Base-by-base conservation (phyloP, 1,140 invertebrate genomes). In the Aphelenchoides besseyi region DNA sequence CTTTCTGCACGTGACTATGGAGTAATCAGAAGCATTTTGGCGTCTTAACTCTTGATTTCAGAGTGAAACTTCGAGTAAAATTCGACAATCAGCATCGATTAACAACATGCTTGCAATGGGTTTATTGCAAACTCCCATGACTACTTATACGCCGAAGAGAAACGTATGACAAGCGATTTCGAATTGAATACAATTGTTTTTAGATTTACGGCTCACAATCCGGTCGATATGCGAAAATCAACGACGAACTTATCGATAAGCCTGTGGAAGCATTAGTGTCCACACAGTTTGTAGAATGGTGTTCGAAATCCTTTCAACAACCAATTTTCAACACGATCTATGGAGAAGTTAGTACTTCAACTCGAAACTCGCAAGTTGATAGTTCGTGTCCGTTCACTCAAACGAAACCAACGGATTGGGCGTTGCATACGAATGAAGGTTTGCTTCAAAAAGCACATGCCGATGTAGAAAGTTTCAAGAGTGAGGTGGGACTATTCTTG, bases 231-330 rank as follows among this genome's bases (percentile, higher is more conserved):
- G n/a, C 66, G 23, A 74, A 69, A 1, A 33, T 29, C 28, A 74
- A 26, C 23, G 54, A 69, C 18, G 77, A 79, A 18, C 23, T 35
- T n/a, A 12, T 28, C 28, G 75, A 76, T 36, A 30, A 61, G 41
- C 33, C 68, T 1, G 52, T 70, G 2, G 67, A 82, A 37, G 74
- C 48, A 18, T 18, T 84, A 30, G 74, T 84, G 1, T 63, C 26
- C 0, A 85, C 82, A n/a, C 41, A 83, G 3, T 83, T 83, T 68
- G 81, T 84, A n/a, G 76, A 76, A 32, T 84, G 82, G 82, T 83
- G 82, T 71, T 68, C 78, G 12, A 83, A 81, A 33, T 69, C 76
- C 3, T 83, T 83, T 63, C 73, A 74, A 29, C 63, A 81, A 68
- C 82, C 82, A 18, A 81, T 83, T 37, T 79, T 83, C 33, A 64